Base-by-base conservation (phyloP, 2,888 invertebrate genomes). In the Napeogenes sylphis region DNA sequence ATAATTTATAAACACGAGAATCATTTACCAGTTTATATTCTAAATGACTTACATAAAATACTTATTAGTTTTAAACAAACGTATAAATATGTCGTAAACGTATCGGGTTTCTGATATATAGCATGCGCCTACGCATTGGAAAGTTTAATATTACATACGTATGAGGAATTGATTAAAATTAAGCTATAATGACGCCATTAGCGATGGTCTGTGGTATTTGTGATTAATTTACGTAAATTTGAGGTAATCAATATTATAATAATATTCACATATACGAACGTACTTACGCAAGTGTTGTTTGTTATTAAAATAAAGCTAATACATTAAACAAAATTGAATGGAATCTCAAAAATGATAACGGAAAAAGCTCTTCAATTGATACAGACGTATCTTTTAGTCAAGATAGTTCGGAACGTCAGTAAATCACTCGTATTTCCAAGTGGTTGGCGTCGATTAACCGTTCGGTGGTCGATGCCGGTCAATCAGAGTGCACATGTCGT, bases 381-480 rank as follows among this genome's bases (percentile, higher is more conserved):
- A 35, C 35, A 38, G 38, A 42, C 42, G 42, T 51, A 51, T 51
- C 30, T 30, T 51, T 51, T 30, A 51, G 51, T 51, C 10, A 51
- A 51, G 51, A 30, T 12, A 30, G 51, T 30, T 30, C 30, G 10
- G n/a, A 30, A 56, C 56, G 42, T 55, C 45, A 53, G 59, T 66
- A 67, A 66, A 66, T 69, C 68, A 68, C 59, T 65, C 63, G 53
- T 56, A 58, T 61, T 51, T 35, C 13, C 58, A 66, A 66, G 59
- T 68, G 61, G 60, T 58, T 62, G 56, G 57, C 59, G 65, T 62
- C 80, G 79, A 78, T 78, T 75, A 70, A 64, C 53, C 59, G 69
- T 68, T 68, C 68, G 72, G 73, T 70, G 74, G 76, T 76, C 83
- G 80, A 82, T 82, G 82, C 73, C 73, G 70, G 72, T 80, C 84